phyloP scores from a whole-genome alignment of 1,140 invertebrate species.

The Calliphora vicina region DNA sequence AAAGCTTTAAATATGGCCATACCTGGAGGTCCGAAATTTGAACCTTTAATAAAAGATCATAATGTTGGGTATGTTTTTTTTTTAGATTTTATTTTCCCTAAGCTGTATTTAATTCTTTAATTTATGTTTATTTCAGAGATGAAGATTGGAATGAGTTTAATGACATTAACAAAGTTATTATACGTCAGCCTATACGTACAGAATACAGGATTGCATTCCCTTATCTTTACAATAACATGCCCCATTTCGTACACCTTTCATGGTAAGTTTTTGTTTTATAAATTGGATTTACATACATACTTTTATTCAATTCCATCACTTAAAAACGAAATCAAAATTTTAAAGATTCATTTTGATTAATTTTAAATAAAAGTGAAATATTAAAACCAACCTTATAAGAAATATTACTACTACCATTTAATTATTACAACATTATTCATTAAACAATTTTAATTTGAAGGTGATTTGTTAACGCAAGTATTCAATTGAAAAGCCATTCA shows the following conservation, averaged over 20 bases:
- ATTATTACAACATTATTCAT: background rate
- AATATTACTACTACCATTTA: constrained; percentile 42
- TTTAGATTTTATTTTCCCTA: background rate
- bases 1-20: constrained; percentile 99
- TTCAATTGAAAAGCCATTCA: background rate
- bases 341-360: constrained; percentile 19
- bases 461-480: constrained; percentile 29
- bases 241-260: constrained; percentile 92
- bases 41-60: constrained; percentile 97
- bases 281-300: background rate
- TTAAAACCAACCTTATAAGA: constrained; percentile 37
- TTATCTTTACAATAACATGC: constrained; percentile 98
- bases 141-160: constrained; percentile 99
- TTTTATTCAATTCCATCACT: background rate
- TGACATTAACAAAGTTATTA: constrained; percentile 99
- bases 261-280: constrained; percentile 73
- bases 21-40: constrained; percentile 99
- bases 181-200: constrained; percentile 96
- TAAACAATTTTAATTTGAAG: background rate
- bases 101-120: background rate
- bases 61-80: constrained; percentile 78
- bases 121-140: constrained; percentile 74
- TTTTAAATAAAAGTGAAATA: constrained; percentile 34
- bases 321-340: constrained; percentile 9
- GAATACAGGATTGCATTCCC: constrained; percentile 99